Evolutionary conservation across 2,113 vertebrate species (phyloP).

Genomic region (Gnathonemus longibarbis): DNA sequence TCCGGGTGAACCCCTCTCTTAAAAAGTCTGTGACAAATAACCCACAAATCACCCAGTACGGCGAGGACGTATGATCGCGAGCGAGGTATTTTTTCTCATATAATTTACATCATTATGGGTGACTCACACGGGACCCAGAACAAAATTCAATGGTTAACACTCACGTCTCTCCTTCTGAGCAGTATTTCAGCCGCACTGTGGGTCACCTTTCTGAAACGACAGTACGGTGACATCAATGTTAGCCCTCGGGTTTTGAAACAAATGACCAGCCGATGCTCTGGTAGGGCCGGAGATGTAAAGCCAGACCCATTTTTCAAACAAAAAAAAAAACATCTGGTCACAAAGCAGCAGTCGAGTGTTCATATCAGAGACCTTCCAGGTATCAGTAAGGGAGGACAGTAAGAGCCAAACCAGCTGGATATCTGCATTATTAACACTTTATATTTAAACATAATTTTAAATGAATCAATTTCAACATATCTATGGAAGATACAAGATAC

Average conservation of each 20-base stretch:
- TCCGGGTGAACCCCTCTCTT: conserved; percentile 11
- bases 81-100: neutral
- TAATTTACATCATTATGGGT: conserved; percentile 15
- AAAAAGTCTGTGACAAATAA: conserved; percentile 22
- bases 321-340: neutral
- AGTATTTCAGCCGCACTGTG: neutral
- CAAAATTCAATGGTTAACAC: conserved; percentile 13
- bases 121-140: conserved; percentile 3
- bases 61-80: neutral
- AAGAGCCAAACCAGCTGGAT: neutral
- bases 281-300: neutral
- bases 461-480: neutral
- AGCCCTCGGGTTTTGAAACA: neutral
- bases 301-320: neutral
- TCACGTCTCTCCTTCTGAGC: conserved; percentile 2
- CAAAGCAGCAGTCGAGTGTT: neutral
- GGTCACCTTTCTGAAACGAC: conserved; percentile 5
- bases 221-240: neutral
- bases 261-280: neutral
- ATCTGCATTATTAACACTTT: neutral
- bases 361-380: neutral
- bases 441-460: neutral
- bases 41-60: conserved; percentile 19
- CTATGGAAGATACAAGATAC: neutral
- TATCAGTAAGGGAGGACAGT: neutral